Conservation (phyloP, 2,797 vertebrate genomes). For the Melanotaenia maccullochi region DNA sequence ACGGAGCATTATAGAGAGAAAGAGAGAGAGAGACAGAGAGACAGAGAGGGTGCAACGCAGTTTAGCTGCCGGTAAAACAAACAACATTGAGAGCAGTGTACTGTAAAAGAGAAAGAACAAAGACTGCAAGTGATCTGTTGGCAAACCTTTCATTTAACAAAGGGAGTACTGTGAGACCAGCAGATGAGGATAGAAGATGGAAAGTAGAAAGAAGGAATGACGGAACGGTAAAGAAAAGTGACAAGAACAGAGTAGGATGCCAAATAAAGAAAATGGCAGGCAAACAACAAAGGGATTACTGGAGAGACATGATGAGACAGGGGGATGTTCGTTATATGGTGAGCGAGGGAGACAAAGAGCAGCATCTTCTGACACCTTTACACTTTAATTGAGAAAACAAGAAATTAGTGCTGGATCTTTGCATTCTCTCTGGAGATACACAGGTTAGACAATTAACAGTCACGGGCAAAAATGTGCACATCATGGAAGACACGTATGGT, state of each 20-base stretch:
- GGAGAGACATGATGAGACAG: constrained; percentile 64
- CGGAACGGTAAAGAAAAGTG: constrained; percentile 53
- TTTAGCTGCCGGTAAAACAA: constrained; percentile 84
- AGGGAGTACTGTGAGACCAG: constrained; percentile 71
- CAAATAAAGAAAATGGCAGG: constrained; percentile 76
- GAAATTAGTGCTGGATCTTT: constrained; percentile 76
- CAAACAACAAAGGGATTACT: constrained; percentile 78
- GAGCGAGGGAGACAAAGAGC: constrained; percentile 68
- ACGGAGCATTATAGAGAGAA: constrained; percentile 63
- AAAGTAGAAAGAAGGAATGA: constrained; percentile 44
- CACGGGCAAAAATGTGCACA: constrained; percentile 22
- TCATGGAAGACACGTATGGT: constrained; percentile 32
- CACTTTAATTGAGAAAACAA: constrained; percentile 79
- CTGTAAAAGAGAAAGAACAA: constrained; percentile 74
- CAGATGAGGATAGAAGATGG: constrained; percentile 41
- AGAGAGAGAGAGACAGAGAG: constrained; percentile 53
- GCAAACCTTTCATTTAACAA: constrained; percentile 83
- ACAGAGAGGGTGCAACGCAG: constrained; percentile 68
- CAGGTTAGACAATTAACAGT: constrained; percentile 33
- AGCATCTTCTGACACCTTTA: constrained; percentile 72
- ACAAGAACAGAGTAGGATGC: constrained; percentile 66
- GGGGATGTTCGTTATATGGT: constrained; percentile 63
- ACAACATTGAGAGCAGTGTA: constrained; percentile 79
- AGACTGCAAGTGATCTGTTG: constrained; percentile 69
- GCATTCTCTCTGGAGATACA: constrained; percentile 48